A percentile compares a stretch with the other conserved stretches of the same genome.
These are phyloP conservation scores for Punctoribates punctum DNA, from an alignment of 2,888 invertebrate genomes.

Conservation along the genomic window DNA sequence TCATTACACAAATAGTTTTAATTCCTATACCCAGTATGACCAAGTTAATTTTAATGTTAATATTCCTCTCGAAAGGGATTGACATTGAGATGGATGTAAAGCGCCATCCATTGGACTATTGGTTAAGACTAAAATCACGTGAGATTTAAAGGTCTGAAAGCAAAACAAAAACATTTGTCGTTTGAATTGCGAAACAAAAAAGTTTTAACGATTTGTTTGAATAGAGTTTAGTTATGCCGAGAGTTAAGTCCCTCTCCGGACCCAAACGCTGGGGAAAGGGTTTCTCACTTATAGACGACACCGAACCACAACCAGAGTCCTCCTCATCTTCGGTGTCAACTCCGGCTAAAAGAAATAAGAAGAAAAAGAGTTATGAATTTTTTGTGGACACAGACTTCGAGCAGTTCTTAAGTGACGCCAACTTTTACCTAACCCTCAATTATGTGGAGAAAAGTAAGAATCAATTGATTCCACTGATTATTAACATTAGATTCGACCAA, in stretches of 20 bases:
- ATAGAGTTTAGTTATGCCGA: conserved; percentile 30
- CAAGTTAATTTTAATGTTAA: too few species aligned
- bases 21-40: too few species aligned
- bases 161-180: conserved; percentile 5
- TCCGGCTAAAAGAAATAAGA: neutral
- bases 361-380: conserved; percentile 19
- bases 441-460: neutral
- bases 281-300: neutral
- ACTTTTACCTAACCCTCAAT: conserved; percentile 19
- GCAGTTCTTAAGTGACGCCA: conserved; percentile 22
- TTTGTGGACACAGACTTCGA: neutral
- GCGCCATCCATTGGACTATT: too few species aligned
- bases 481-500: too few species aligned
- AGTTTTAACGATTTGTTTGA: neutral
- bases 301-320: neutral
- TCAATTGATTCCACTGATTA: neutral
- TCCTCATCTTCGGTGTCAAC: too few species aligned
- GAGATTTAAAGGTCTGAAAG: neutral
- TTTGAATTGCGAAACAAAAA: neutral
- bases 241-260: conserved; percentile 10
- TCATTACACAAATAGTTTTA: too few species aligned
- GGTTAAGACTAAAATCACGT: neutral
- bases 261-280: neutral
- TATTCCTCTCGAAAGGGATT: too few species aligned
- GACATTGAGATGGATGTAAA: too few species aligned